A percentile compares a stretch with the other conserved stretches of the same genome.
phyloP scores from a whole-genome alignment of 1,140 invertebrate species.

The Akabosia matsudoensis region DNA sequence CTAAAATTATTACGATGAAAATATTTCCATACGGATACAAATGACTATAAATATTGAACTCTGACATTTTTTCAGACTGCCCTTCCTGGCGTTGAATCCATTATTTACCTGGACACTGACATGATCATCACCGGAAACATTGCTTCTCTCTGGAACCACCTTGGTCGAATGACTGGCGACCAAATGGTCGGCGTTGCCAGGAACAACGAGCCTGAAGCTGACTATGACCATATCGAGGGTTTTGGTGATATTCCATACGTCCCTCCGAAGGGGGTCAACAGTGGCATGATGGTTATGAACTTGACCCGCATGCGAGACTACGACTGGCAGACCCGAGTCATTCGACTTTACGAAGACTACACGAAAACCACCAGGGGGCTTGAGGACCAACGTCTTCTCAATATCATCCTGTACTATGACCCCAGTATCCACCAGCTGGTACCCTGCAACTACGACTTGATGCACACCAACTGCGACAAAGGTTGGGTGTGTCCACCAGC shows the following conservation, averaged over 20 bases:
- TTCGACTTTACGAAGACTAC: neutral
- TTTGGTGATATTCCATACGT: neutral
- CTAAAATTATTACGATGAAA: too few relatives aligned
- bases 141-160: neutral
- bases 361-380: neutral
- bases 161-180: neutral
- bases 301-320: neutral
- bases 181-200: neutral
- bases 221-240: neutral
- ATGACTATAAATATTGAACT: too few relatives aligned
- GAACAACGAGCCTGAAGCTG: neutral
- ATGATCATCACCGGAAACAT: neutral
- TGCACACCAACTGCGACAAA: neutral
- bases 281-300: neutral
- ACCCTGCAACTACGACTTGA: neutral
- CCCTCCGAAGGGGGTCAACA: neutral
- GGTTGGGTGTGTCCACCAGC: neutral
- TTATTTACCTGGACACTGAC: neutral
- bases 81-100: neutral
- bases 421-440: neutral
- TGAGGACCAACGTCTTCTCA: neutral
- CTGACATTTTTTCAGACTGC: neutral
- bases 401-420: neutral
- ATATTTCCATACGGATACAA: too few relatives aligned
- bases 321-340: neutral